phyloP scores from a whole-genome alignment of 2,888 invertebrate genomes.

The Synanthedon vespiformis region DNA sequence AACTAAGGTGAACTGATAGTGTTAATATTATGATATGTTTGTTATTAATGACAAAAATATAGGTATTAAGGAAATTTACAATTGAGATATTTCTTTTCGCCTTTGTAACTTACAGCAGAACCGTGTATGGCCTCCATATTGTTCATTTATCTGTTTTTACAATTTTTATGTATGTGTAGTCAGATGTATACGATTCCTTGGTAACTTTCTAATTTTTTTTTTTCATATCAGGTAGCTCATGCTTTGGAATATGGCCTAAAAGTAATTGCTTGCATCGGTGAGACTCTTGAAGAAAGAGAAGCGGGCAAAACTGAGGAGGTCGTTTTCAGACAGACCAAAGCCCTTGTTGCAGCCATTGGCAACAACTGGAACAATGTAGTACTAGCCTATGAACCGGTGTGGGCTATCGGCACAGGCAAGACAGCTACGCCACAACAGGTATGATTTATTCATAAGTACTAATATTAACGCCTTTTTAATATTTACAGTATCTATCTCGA shows the following conservation, averaged over 20 bases:
- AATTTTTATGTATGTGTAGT: not conserved
- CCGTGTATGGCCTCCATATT: no score
- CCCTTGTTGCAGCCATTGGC: slow-evolving; percentile 81
- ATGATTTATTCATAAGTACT: slow-evolving; percentile 1
- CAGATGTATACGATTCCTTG: not conserved
- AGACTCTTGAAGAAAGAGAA: slow-evolving; percentile 95
- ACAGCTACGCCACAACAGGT: slow-evolving; percentile 96
- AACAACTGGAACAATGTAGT: slow-evolving; percentile 85
- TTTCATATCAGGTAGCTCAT: slow-evolving; percentile 67
- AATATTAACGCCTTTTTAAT: no score
- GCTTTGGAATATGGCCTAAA: slow-evolving; percentile 80
- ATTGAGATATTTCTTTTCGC: no score
- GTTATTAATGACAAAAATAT: no score
- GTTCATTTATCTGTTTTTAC: no score
- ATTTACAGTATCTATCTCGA: no score
- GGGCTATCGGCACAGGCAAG: slow-evolving; percentile 99
- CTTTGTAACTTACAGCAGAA: no score
- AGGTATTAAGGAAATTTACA: no score
- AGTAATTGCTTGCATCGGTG: slow-evolving; percentile 97
- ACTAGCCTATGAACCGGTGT: slow-evolving; percentile 99
- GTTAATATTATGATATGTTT: no score
- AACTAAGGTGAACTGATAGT: no score
- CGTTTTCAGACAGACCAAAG: slow-evolving; percentile 89
- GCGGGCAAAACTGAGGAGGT: slow-evolving; percentile 94
- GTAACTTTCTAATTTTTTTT: slow-evolving; percentile 1